Evolutionary conservation across 2,888 invertebrate species (phyloP).

Genomic region (Lasioglossum oenotherae): DNA sequence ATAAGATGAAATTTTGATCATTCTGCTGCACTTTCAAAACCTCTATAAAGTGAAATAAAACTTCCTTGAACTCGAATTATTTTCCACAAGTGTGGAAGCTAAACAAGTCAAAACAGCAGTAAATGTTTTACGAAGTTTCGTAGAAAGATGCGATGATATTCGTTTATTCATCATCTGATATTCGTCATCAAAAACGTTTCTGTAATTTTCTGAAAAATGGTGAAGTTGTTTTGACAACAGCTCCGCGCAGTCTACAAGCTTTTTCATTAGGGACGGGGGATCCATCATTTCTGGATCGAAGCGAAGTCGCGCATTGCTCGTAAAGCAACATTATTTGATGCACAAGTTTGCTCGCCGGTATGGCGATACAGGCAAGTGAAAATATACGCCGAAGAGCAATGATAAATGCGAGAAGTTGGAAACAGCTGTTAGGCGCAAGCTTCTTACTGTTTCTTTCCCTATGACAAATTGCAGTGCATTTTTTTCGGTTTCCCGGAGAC

Average conservation of each 20-base stretch:
- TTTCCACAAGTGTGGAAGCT: too few relatives aligned
- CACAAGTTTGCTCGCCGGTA: constrained; percentile 52
- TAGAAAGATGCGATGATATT: too few relatives aligned
- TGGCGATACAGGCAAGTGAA: constrained; percentile 43
- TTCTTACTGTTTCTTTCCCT: constrained; percentile 32
- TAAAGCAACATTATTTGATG: constrained; percentile 60
- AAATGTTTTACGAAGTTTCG: too few relatives aligned
- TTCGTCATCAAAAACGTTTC: too few relatives aligned
- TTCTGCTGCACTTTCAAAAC: too few relatives aligned
- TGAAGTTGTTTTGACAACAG: neutral
- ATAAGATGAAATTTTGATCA: too few relatives aligned
- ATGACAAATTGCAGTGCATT: constrained; percentile 32
- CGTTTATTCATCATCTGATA: too few relatives aligned
- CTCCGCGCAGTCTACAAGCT: neutral
- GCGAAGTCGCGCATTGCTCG: constrained; percentile 37
- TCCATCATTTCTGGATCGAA: constrained; percentile 33
- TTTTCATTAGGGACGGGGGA: constrained; percentile 17
- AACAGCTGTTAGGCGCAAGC: constrained; percentile 54
- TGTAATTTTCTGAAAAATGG: neutral
- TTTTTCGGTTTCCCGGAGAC: neutral
- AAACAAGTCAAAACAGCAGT: too few relatives aligned
- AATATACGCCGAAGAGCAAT: constrained; percentile 51
- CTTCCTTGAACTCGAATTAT: too few relatives aligned
- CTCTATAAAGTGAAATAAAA: too few relatives aligned
- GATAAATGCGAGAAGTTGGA: constrained; percentile 70